Percentiles rank a stretch among this genome's conserved stretches.
These are phyloP conservation scores for Ascidia mentula DNA, from an alignment of 23 tunicate genomes.

Conservation along the genomic window DNA sequence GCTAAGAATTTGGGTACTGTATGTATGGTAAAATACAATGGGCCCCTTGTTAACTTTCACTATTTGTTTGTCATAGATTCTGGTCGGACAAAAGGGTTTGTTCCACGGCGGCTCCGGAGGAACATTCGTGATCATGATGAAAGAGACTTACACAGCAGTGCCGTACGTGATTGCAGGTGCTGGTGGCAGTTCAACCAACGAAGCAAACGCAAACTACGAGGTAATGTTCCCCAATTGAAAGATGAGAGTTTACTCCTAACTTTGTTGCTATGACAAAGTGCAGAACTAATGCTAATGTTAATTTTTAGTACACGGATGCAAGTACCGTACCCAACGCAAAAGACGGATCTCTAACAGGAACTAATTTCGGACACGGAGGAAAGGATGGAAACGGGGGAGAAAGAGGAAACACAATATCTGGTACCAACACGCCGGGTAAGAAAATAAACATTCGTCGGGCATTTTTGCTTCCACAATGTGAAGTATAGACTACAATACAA, in stretches of 20 bases:
- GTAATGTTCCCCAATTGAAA: background rate
- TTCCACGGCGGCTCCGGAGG: constrained; percentile 88
- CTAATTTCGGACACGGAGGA: constrained; percentile 79
- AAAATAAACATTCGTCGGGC: too few relatives aligned
- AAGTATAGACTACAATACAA: too few relatives aligned
- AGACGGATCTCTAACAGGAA: constrained; percentile 66
- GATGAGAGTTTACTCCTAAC: too few relatives aligned
- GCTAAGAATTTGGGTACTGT: too few relatives aligned
- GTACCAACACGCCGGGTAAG: constrained; percentile 89
- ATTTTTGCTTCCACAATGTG: too few relatives aligned
- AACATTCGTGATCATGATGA: constrained; percentile 77
- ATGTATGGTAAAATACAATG: too few relatives aligned
- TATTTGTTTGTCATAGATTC: constrained; percentile 31
- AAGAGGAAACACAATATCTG: constrained; percentile 54
- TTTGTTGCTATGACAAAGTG: too few relatives aligned
- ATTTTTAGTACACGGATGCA: constrained; percentile 64
- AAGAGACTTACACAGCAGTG: constrained; percentile 51
- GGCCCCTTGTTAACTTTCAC: too few relatives aligned
- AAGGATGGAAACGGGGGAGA: constrained; percentile 90
- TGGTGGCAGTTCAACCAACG: constrained; percentile 62
- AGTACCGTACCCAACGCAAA: constrained; percentile 51
- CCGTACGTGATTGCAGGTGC: constrained; percentile 87
- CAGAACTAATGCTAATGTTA: background rate
- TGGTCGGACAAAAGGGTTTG: constrained; percentile 91
- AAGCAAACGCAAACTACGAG: constrained; percentile 5